Conservation (phyloP, 2,113 vertebrate species). For the Ceyx melanurus region DNA sequence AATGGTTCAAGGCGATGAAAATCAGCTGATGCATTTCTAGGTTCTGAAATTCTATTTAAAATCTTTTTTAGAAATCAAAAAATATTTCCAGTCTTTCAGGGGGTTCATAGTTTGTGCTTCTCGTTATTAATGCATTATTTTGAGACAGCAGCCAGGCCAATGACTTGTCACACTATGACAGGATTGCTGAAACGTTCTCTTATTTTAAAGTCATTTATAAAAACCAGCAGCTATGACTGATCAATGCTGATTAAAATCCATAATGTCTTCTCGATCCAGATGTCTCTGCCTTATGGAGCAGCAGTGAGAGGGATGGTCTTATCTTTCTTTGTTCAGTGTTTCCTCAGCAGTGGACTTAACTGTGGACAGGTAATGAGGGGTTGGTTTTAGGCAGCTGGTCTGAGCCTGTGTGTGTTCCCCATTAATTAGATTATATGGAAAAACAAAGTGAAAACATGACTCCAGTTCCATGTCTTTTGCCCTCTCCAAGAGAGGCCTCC, state of each 20-base stretch:
- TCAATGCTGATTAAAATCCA: slow-evolving; percentile 4
- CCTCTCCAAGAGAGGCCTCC: not conserved
- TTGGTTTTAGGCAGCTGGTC: not conserved
- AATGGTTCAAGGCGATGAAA: not conserved
- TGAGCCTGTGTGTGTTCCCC: fast-evolving
- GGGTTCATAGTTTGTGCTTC: not conserved
- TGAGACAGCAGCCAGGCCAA: slow-evolving; percentile 17
- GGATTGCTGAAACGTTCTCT: slow-evolving; percentile 18
- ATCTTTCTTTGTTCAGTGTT: not conserved
- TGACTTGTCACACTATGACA: slow-evolving; percentile 32
- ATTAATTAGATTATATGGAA: too few relatives aligned
- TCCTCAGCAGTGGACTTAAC: not conserved
- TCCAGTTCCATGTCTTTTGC: not conserved
- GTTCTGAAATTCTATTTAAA: not conserved
- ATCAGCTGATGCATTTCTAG: not conserved
- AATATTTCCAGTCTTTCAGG: not conserved
- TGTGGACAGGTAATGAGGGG: not conserved
- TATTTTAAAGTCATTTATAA: slow-evolving; percentile 51
- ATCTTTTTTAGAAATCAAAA: not conserved
- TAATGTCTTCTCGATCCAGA: not conserved
- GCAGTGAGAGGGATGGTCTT: not conserved
- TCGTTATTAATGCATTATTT: slow-evolving; percentile 33
- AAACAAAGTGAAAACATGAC: not conserved
- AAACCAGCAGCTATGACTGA: slow-evolving; percentile 16
- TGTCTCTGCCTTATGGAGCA: not conserved